Base-by-base conservation (phyloP, 1,140 invertebrate genomes). In the Trypoxylus dichotomus region DNA sequence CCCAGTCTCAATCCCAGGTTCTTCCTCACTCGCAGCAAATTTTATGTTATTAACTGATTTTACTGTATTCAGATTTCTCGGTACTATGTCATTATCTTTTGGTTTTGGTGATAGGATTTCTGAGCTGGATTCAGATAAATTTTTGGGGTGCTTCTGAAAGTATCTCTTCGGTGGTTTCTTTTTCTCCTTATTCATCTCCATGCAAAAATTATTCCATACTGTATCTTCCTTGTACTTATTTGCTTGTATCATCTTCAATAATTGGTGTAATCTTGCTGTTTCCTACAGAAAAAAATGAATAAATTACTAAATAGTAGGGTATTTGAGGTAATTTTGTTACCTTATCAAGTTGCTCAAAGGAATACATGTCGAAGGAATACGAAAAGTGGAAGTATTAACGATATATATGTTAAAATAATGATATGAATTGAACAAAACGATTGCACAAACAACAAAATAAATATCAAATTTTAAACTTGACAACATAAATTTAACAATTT, bases 201-300 rank as follows among this genome's bases (percentile, higher is more conserved):
- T 74, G 13, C 41, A 75, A 21, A 75, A 75, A 27, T 54, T 75
- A 25, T 54, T 32, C 74, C 74, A 75, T 21, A 75, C 74, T 54
- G 41, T 75, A 29, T 75, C 41, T 6, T 13, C 41, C 54, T 42
- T 27, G 3, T 75, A 37, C 13, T 54, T 43, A 27, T 75, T 75
- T 6, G 41, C 21, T 58, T 75, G 74, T 43, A 75, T 29, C 15
- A 27, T 15, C 25, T 47, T 75, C 21, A 75, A 54, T n/a, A 75
- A 29, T 47, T 43, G 21, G 13, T 54, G 32, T 29, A 75, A 47
- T 15, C 41, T 13, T 54, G 25, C 7, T 5, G 74, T 42, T 54
- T 75, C 74, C 74, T 75, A 10, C 27, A 41, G 15, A 41, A 74
- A 54, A 54, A n/a, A 74, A 74, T 41, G 0, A 74, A n/a, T 19